Conservation (phyloP, 2,888 invertebrate species). For the Trissolcus brochymenae region DNA sequence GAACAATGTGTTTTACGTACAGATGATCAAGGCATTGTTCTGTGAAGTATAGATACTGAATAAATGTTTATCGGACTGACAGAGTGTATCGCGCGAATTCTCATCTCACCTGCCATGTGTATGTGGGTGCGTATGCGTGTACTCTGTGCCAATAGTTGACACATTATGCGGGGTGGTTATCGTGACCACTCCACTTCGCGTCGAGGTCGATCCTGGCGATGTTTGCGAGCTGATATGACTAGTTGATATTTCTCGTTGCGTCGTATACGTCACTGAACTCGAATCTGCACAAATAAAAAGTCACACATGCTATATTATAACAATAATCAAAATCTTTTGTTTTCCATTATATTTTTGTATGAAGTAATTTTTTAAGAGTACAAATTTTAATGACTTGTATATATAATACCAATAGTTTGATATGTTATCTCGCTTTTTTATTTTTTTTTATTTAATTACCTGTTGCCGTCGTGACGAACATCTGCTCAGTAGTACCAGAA, state of each 20-base stretch:
- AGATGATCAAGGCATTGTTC: slow-evolving; percentile 39
- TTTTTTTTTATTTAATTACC: slow-evolving; percentile 60
- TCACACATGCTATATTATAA: slow-evolving; percentile 7
- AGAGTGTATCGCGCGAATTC: slow-evolving; percentile 25
- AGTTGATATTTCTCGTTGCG: slow-evolving; percentile 69
- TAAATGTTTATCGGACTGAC: slow-evolving; percentile 42
- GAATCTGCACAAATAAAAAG: slow-evolving; percentile 64
- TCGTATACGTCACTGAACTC: slow-evolving; percentile 72
- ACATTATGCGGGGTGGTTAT: slow-evolving; percentile 69
- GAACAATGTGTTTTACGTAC: slow-evolving; percentile 17
- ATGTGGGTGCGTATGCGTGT: slow-evolving; percentile 62
- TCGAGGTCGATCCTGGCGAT: slow-evolving; percentile 65
- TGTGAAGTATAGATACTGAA: slow-evolving; percentile 38
- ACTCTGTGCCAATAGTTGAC: slow-evolving; percentile 68
- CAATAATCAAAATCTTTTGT: background rate
- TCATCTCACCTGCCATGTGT: slow-evolving; percentile 69
- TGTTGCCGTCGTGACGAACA: slow-evolving; percentile 75
- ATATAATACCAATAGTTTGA: background rate
- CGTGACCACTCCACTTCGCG: slow-evolving; percentile 68
- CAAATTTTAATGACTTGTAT: background rate
- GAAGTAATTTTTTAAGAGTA: background rate
- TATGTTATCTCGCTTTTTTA: background rate
- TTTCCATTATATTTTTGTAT: background rate
- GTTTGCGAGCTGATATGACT: slow-evolving; percentile 67
- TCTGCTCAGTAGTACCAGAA: slow-evolving; percentile 83